Evolutionary conservation across 1,140 invertebrate genomes (phyloP).

Genomic region (Venturia canescens): DNA sequence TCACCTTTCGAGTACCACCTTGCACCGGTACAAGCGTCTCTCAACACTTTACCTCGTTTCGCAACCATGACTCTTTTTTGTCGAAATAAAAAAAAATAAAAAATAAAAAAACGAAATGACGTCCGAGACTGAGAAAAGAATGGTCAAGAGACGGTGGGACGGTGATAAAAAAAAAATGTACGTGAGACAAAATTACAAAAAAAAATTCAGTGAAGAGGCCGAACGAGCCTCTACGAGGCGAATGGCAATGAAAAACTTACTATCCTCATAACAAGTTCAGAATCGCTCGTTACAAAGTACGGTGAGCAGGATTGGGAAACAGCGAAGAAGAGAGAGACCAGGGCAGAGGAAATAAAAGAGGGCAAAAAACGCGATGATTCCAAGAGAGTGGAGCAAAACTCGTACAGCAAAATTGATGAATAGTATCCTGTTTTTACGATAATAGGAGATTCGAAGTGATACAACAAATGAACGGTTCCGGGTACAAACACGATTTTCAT

Average conservation of each 20-base stretch:
- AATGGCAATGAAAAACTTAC: slow-evolving; percentile 40
- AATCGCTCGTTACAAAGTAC: slow-evolving; percentile 46
- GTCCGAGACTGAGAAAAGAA: neutral
- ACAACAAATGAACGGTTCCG: slow-evolving; percentile 36
- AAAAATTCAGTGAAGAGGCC: slow-evolving; percentile 10
- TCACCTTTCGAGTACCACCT: slow-evolving; percentile 25
- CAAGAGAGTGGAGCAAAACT: slow-evolving; percentile 34
- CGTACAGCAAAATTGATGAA: slow-evolving; percentile 29
- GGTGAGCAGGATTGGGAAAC: neutral
- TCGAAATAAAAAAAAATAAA: slow-evolving; percentile 1
- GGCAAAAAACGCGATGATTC: slow-evolving; percentile 29
- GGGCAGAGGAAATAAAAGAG: neutral
- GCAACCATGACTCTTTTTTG: slow-evolving; percentile 22
- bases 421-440: neutral
- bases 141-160: too few relatives aligned
- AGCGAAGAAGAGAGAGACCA: neutral
- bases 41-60: slow-evolving; percentile 37
- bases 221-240: slow-evolving; percentile 1
- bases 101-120: slow-evolving; percentile 29
- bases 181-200: neutral
- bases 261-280: slow-evolving; percentile 39
- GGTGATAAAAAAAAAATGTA: neutral
- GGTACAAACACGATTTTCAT: neutral
- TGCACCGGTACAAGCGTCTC: slow-evolving; percentile 21
- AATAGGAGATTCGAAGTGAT: slow-evolving; percentile 43